A percentile compares a stretch with the other conserved stretches of the same genome.
Conservation (phyloP, 2,888 invertebrate genomes). For the Pristionchus maxplancki region DNA sequence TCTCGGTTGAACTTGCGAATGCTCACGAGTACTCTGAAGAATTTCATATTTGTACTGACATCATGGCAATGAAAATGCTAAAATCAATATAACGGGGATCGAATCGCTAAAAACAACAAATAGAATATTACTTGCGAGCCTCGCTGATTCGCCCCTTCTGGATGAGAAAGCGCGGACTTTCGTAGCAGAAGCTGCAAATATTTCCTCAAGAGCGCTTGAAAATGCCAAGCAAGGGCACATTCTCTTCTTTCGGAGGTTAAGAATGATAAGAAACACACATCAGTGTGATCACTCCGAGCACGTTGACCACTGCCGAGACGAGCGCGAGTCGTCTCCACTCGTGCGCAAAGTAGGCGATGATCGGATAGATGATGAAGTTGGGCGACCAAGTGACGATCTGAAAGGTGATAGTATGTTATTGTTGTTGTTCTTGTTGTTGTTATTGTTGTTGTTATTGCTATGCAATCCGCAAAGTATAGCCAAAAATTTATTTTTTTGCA, state of each 20-base stretch:
- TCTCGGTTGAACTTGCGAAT: slow-evolving; percentile 26
- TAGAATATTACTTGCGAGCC: slow-evolving; percentile 54
- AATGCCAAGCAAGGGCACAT: background rate
- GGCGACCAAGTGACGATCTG: slow-evolving; percentile 61
- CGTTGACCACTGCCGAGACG: background rate
- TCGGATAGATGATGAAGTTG: slow-evolving; percentile 70
- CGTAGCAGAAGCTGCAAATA: slow-evolving; percentile 54
- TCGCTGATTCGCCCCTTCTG: slow-evolving; percentile 69
- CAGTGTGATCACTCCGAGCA: background rate
- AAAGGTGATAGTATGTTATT: background rate
- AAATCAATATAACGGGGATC: too few relatives aligned
- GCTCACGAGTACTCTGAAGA: background rate
- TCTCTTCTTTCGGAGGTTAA: background rate
- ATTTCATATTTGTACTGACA: background rate
- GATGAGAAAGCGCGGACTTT: slow-evolving; percentile 64
- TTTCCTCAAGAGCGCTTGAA: too few relatives aligned
- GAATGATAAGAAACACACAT: slow-evolving; percentile 1
- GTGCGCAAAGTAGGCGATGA: slow-evolving; percentile 59
- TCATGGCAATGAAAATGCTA: too few relatives aligned
- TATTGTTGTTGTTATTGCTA: too few relatives aligned
- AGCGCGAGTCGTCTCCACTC: slow-evolving; percentile 46
- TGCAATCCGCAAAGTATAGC: too few relatives aligned
- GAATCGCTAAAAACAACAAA: too few relatives aligned
- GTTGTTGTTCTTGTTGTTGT: too few relatives aligned
- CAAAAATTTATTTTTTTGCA: too few relatives aligned